Conservation (phyloP, 2,888 invertebrate genomes). For the Odontomyia ornata region DNA sequence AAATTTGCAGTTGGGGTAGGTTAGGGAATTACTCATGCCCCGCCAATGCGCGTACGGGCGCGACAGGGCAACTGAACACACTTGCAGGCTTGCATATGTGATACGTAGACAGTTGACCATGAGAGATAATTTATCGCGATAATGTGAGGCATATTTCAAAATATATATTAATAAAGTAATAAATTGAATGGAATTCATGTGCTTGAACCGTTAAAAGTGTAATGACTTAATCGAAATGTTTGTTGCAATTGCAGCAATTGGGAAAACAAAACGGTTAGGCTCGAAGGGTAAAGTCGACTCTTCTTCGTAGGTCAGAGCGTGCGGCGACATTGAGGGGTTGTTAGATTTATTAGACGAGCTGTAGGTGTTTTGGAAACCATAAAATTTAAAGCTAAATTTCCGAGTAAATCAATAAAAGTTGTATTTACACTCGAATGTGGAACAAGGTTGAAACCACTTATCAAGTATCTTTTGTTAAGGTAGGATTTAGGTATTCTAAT, state of each 20-base stretch:
- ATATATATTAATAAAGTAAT: conserved; percentile 14
- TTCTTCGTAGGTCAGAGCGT: not conserved
- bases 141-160: conserved; percentile 25
- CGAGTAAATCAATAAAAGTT: not conserved
- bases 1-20: conserved; percentile 36
- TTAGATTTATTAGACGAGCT: not conserved
- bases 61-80: not conserved
- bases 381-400: not conserved
- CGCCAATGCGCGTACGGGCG: not conserved
- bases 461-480: conserved; percentile 18
- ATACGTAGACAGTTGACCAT: conserved; percentile 26
- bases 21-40: conserved; percentile 37
- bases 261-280: too few species aligned
- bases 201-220: not conserved
- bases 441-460: not conserved
- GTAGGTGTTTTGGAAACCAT: conserved; percentile 1
- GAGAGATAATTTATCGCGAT: conserved; percentile 37
- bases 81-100: not conserved
- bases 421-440: not conserved
- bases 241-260: not conserved
- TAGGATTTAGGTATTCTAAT: too few species aligned
- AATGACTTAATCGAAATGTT: conserved; percentile 13
- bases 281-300: not conserved
- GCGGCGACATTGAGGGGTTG: not conserved
- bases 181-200: conserved; percentile 31